Conservation (phyloP, 1,140 invertebrate genomes). For the Ips nitidus region DNA sequence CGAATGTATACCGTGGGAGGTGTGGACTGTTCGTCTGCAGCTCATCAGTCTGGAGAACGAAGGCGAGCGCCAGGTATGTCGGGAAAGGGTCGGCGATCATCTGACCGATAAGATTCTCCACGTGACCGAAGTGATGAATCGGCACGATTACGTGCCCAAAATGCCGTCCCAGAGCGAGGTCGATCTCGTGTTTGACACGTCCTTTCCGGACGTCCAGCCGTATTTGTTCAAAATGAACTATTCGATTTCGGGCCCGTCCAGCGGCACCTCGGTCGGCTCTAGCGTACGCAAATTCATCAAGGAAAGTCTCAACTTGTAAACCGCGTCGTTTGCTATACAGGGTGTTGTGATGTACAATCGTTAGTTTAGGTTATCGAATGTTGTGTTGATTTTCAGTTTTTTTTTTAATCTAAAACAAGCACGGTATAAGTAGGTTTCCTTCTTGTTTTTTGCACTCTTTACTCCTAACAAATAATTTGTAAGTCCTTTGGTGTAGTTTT, state of each 20-base stretch:
- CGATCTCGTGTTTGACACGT: conserved; percentile 92
- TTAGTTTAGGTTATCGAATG: not conserved
- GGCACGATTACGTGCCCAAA: conserved; percentile 93
- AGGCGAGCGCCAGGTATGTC: conserved; percentile 82
- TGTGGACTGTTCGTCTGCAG: conserved; percentile 92
- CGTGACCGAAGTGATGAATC: conserved; percentile 93
- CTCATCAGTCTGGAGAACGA: conserved; percentile 83
- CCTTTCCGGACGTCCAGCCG: conserved; percentile 89
- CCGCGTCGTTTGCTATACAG: not conserved
- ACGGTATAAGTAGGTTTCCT: not conserved
- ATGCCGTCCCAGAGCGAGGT: conserved; percentile 91
- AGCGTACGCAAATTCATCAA: conserved; percentile 89
- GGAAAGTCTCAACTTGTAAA: conserved; percentile 75
- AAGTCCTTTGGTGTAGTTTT: not conserved
- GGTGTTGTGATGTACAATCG: conserved; percentile 7
- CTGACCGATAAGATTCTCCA: conserved; percentile 91
- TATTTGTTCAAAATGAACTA: conserved; percentile 90
- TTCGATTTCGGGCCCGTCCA: conserved; percentile 69
- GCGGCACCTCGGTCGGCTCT: conserved; percentile 74
- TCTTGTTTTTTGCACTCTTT: not conserved
- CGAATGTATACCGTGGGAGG: conserved; percentile 95
- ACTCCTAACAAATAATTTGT: not conserved
- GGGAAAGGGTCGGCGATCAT: conserved; percentile 88
- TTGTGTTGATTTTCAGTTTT: not conserved
- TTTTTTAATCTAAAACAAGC: not conserved